Conservation (phyloP, 1,140 invertebrate species). For the Plectus sambesii region DNA sequence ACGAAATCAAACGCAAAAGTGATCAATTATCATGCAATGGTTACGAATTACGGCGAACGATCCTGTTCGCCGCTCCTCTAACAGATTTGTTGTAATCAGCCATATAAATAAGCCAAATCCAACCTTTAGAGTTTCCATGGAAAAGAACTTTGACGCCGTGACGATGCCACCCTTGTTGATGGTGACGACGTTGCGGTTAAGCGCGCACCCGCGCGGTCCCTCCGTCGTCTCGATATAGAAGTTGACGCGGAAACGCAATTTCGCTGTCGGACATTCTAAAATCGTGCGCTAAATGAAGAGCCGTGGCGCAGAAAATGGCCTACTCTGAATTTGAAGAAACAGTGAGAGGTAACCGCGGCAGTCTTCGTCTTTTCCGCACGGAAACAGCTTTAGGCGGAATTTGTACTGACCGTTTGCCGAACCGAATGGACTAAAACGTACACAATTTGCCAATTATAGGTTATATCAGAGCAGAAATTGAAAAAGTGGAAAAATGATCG, state of each 20-base stretch:
- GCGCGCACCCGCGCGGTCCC: slow-evolving; percentile 17
- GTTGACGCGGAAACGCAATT: slow-evolving; percentile 22
- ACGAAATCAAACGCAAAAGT: too few species aligned
- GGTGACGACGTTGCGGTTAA: slow-evolving; percentile 21
- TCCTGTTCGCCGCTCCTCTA: too few species aligned
- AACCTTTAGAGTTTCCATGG: slow-evolving; percentile 20
- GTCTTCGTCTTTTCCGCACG: slow-evolving; percentile 23
- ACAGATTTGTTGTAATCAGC: too few species aligned
- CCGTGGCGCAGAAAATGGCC: not conserved
- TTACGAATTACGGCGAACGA: too few species aligned
- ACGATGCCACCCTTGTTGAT: slow-evolving; percentile 26
- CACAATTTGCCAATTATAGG: too few species aligned
- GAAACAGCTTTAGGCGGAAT: slow-evolving; percentile 20
- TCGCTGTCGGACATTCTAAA: slow-evolving; percentile 19
- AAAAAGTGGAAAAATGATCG: too few species aligned
- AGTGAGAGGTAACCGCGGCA: slow-evolving; percentile 21
- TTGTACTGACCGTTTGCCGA: slow-evolving; percentile 16
- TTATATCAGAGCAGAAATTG: too few species aligned
- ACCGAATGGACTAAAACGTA: slow-evolving; percentile 12
- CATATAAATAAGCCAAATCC: too few species aligned
- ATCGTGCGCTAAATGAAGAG: slow-evolving; percentile 1
- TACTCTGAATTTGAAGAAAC: slow-evolving; percentile 21
- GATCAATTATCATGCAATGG: too few species aligned
- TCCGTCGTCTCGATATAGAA: slow-evolving; percentile 20
- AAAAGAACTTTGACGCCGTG: slow-evolving; percentile 24